Base-by-base conservation (phyloP, 2,797 vertebrate species). In the Leuciscus waleckii region DNA sequence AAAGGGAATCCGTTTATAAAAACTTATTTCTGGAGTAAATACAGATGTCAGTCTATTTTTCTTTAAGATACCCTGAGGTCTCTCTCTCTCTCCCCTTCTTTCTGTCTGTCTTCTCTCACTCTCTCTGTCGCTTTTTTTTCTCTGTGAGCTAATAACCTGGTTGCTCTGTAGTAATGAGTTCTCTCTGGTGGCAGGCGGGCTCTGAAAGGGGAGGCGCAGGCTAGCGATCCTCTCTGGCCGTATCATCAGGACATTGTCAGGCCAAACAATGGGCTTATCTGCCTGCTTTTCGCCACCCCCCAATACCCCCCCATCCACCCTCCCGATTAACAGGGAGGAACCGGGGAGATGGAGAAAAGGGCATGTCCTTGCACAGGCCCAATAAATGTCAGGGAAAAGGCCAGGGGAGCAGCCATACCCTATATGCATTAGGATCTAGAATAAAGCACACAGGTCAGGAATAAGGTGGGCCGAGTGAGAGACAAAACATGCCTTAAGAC, bases 131-230 rank as follows among this genome's bases (percentile, higher is more conserved):
- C 92, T 92, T 92, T 89, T 79, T 87, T 80, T 91, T 91, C 95
- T 95, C 95, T 95, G 93, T 93, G 93, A 95, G 95, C 81, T 76
- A 97, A 96, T 97, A 97, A 97, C 95, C 96, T 94, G 95, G 96
- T 95, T 95, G 95, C 91, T 92, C 94, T 90, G 94, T 93, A 96
- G 96, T 96, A 96, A 97, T 96, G 96, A 95, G 95, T 95, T 96
- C 94, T 95, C 96, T 97, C 97, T 97, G 95, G 96, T 96, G 96
- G 96, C 95, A 96, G 94, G 90, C 93, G 91, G 84, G 89, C 88
- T 94, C 95, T 95, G 95, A 96, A 97, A 96, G 95, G 92, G 90
- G 85, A 87, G 82, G 88, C 85, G 79, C 80, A 86, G 87, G 90
- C 88, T 87, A 88, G 85, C 80, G 88, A 91, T 91, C 89, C 89